Percentiles rank a stretch among this genome's conserved stretches.
phyloP scores from a whole-genome alignment of 1,140 invertebrate genomes.

The Bombus impatiens region DNA sequence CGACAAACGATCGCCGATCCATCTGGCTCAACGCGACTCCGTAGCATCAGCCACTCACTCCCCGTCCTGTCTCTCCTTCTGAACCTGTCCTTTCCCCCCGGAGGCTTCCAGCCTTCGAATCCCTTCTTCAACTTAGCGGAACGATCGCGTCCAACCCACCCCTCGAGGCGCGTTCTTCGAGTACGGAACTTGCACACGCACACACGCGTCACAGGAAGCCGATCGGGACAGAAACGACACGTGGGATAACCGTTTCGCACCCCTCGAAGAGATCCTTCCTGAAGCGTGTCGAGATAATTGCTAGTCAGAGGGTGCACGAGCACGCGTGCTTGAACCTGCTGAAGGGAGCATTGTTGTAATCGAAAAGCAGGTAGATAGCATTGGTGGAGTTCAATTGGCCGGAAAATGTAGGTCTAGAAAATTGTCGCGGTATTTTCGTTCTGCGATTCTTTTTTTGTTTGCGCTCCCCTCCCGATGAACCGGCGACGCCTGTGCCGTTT shows the following conservation, averaged over 20 bases:
- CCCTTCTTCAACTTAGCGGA: conserved; percentile 39
- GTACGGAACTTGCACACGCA: conserved; percentile 1
- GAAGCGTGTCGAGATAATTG: conserved; percentile 57
- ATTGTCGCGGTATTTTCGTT: background rate
- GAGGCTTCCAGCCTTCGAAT: conserved; percentile 17
- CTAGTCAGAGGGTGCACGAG: conserved; percentile 15
- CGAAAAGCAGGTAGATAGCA: conserved; percentile 42
- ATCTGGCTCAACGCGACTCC: conserved; percentile 80
- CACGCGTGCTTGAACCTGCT: conserved; percentile 41
- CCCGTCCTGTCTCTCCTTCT: conserved; percentile 28
- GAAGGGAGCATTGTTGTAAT: conserved; percentile 35
- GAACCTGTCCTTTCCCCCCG: conserved; percentile 51
- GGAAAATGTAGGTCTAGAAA: conserved; percentile 29
- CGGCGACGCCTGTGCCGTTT: background rate
- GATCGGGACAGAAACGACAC: conserved; percentile 32
- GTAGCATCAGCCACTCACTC: conserved; percentile 64
- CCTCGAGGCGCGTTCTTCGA: conserved; percentile 46
- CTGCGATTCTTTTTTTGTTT: background rate
- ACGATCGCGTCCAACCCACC: conserved; percentile 15
- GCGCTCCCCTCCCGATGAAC: background rate
- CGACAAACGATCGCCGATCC: conserved; percentile 82
- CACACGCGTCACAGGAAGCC: background rate
- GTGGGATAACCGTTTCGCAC: conserved; percentile 16
- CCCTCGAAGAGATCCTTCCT: conserved; percentile 34
- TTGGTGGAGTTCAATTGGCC: conserved; percentile 12